Evolutionary conservation across 1,140 invertebrate genomes (phyloP).

Genomic region (Thaumatotibia leucotreta): DNA sequence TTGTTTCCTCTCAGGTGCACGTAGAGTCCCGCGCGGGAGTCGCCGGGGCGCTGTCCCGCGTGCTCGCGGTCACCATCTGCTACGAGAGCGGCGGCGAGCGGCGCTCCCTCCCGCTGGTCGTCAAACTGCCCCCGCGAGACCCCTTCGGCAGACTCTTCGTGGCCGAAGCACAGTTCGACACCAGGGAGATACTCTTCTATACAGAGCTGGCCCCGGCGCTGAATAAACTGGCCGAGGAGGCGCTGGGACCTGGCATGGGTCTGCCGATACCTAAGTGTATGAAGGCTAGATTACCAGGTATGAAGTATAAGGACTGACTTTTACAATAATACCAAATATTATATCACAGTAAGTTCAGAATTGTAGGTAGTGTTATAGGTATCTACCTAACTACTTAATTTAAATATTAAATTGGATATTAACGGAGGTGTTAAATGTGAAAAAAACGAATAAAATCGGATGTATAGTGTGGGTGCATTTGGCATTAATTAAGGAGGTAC

Average conservation of each 20-base stretch:
- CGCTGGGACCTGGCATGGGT: slow-evolving; percentile 64
- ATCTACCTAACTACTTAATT: too few species aligned
- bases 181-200: slow-evolving; percentile 89
- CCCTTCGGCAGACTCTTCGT: slow-evolving; percentile 86
- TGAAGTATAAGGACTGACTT: background rate
- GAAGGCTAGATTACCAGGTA: slow-evolving; percentile 60
- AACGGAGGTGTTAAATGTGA: too few species aligned
- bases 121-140: slow-evolving; percentile 86
- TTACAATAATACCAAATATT: background rate
- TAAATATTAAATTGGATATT: too few species aligned
- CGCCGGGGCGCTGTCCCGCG: slow-evolving; percentile 57
- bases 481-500: too few species aligned
- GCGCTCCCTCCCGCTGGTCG: slow-evolving; percentile 78
- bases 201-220: slow-evolving; percentile 80
- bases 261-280: slow-evolving; percentile 69
- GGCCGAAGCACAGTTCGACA: slow-evolving; percentile 88
- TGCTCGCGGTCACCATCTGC: slow-evolving; percentile 58
- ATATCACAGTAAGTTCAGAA: background rate
- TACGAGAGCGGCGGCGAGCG: slow-evolving; percentile 53
- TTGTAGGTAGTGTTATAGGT: background rate
- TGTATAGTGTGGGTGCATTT: too few species aligned
- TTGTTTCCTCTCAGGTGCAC: slow-evolving; percentile 41
- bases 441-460: too few species aligned
- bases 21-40: slow-evolving; percentile 59
- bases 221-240: slow-evolving; percentile 66